Evolutionary conservation across 2,888 invertebrate species (phyloP), one percentile per base, ranked within the genome.

Genomic region (Merodon equestris): DNA sequence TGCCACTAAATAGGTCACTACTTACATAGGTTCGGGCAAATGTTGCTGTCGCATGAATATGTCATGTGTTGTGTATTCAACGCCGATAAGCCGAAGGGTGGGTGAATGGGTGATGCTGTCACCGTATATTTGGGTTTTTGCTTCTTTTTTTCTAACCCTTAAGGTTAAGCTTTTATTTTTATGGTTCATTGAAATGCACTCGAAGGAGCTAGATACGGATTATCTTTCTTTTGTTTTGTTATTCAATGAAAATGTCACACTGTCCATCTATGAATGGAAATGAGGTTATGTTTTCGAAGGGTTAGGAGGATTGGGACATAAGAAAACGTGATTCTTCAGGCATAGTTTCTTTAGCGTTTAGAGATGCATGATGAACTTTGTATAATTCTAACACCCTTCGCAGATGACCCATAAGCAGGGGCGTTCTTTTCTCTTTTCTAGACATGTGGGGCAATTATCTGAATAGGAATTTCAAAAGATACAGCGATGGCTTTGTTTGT

Each of bases 1-100:
- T 51, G n/a, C 50, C 27, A 27, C 18, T 53, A 72, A 64, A 64
- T 72, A 47, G 72, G 64, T 57, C 72, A 53, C 34, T 45, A 27
- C 15, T 57, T 13, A n/a, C n/a, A n/a, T n/a, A 7, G 51, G 64
- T 53, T 58, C 9, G 17, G 27, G 57, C 48, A 15, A 19, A 34
- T 15, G 17, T n/a, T 40, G 3, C 3, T 36, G 27, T 1, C 38
- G 36, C 48, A 60, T 48, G 47, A 47, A 47, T 48, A 18, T 60
- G 48, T 38, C 60, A 40, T 48, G 50, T 18, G 13, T 14, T 34
- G 36, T 40, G 14, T 5, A 0, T 47, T 5, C 10, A 60, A 15
- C 48, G 34, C 47, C 54, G 27, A 27, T 27, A 27, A 27, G 7
- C 3, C 27, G 27, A 27, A 27, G 27, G n/a, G n/a, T n/a, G 13